Evolutionary conservation across 2,888 invertebrate genomes (phyloP), one percentile per base, ranked within the genome.

Genomic region (Exephanes ischioxanthus): DNA sequence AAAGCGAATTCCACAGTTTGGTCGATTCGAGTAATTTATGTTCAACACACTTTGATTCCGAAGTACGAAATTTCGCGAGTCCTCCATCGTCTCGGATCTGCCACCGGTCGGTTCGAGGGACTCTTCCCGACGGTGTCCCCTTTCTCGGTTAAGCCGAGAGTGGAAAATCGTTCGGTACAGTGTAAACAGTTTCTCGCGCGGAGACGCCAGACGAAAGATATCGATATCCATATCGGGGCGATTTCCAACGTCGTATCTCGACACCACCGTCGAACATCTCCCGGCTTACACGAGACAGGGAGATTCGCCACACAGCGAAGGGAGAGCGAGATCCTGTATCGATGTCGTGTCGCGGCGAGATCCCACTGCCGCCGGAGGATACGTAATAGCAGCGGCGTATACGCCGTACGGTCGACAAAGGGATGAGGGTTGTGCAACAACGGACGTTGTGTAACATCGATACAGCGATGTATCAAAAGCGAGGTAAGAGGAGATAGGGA

Each of bases 221-320:
- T 85, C 87, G 87, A 87, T 89, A 89, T 87, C 90, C 85, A 87
- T 89, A 87, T 88, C 88, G 81, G 63, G 83, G 84, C 81, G 86
- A 83, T 85, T 87, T 80, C 77, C 71, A 67, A 80, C 79, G 72
- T 87, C 85, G 85, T 86, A 87, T 87, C 87, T 85, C 84, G 87
- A 86, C 67, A 73, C 84, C 9, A 6, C 16, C 41, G 41, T 41
- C 30, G 75, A 81, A 61, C 78, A 63, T 81, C 82, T 80, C 76
- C 77, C 70, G 70, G 48, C 67, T 75, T 72, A 51, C 78, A 72
- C 80, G 66, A 53, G 70, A 41, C 45, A 19, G 68, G 48, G 58
- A 55, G 68, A 55, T 48, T 72, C n/a, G 63, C 33, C 37, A 19
- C 66, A 63, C 26, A 48, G 77, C n/a, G 72, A 58, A 22, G 33